These are phyloP conservation scores for Uria aalge DNA, from an alignment of 2,113 vertebrate species.

Conservation along the genomic window DNA sequence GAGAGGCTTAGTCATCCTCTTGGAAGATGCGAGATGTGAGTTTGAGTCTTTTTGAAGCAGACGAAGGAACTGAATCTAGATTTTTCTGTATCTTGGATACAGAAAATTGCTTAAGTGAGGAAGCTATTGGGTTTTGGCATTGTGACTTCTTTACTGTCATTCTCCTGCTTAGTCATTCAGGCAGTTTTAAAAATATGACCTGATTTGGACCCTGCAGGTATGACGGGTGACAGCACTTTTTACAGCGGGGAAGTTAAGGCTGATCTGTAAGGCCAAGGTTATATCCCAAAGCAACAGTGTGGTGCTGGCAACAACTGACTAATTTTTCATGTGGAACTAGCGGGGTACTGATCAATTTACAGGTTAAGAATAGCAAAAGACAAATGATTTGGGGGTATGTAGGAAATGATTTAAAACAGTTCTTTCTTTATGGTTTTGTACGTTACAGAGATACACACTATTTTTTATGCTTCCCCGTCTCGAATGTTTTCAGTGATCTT, in stretches of 20 bases:
- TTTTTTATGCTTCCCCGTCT: neutral
- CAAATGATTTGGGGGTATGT: neutral
- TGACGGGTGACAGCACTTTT: neutral
- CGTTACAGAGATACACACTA: neutral
- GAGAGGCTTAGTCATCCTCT: slow-evolving; percentile 10
- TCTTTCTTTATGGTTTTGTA: neutral
- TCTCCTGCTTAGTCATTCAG: neutral
- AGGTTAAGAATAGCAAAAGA: neutral
- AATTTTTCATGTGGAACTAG: neutral
- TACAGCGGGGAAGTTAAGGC: neutral
- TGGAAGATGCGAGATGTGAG: neutral
- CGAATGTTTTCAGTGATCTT: neutral
- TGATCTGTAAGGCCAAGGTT: neutral
- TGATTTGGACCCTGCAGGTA: neutral
- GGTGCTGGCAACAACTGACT: neutral
- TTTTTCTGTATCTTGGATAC: slow-evolving; percentile 3
- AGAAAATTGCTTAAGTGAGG: neutral
- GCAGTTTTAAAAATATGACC: neutral
- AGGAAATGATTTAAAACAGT: neutral
- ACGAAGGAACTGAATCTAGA: neutral
- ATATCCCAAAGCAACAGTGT: neutral
- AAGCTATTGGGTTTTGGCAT: neutral
- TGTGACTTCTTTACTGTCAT: neutral
- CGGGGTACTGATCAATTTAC: neutral
- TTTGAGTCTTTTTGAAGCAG: neutral